Base-by-base conservation (phyloP, 2,797 vertebrate genomes). In the Calcarius lapponicus region DNA sequence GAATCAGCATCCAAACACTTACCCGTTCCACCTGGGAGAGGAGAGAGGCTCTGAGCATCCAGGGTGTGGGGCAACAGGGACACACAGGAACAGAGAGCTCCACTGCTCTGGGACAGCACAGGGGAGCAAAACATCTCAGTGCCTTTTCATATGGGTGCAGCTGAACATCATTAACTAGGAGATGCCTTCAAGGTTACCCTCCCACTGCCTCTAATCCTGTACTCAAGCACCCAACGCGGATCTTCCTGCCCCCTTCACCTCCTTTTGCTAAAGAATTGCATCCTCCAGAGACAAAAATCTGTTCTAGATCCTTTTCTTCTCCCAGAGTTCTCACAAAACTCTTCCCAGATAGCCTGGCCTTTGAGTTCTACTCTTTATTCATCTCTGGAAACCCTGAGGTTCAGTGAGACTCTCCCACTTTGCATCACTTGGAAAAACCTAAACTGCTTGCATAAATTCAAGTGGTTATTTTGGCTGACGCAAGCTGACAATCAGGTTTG, bases 401-500 rank as follows among this genome's bases (percentile, higher is more conserved):
- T 7, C 42, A 64, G 38, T 11, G 15, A 75, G 45, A 31, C 50
- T 84, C 61, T 47, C 25, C 54, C 38, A 45, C 84, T 91, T 92
- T 71, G 43, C 47, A 69, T 88, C 73, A 15, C 57, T 75, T 75
- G 54, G 65, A 42, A 88, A 91, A 79, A 54, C 54, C 57, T 47
- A 31, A 82, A 72, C 61, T 8, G 22, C 61, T 10, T 86, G 50
- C 69, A 80, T 83, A 86, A 54, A 76, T 86, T 28, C 42, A 51
- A 74, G 75, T 4, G 32, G 17, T 48, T 79, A 2, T 86, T 90
- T 88, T 86, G 76, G 32, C 38, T 78, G 56, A 56, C 36, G 43
- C 31, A 72, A 72, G 88, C 60, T 79, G 90, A 83, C 72, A 78
- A 74, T 76, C 87, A 73, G 48, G 51, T 93, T 94, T 90, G 34